A percentile compares a stretch with the other conserved stretches of the same genome.
Conservation (phyloP, 2,797 vertebrate species). For the Benthosema pterotum region DNA sequence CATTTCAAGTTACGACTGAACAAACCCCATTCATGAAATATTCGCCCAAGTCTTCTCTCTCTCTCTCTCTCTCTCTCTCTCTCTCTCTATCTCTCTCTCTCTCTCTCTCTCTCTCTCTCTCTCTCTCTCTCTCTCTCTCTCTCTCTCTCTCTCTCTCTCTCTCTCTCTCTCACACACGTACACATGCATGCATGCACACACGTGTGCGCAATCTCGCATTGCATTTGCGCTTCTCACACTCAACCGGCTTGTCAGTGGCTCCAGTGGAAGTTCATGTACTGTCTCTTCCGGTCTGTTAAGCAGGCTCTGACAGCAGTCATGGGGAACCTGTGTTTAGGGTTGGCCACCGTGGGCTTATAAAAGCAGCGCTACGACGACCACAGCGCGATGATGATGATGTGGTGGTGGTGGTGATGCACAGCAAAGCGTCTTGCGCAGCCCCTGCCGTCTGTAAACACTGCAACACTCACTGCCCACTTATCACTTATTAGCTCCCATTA, state of each 20-base stretch:
- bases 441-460: constrained; percentile 7
- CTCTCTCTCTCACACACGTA: too few relatives aligned
- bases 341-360: constrained; percentile 47
- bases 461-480: constrained; percentile 8
- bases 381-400: constrained; percentile 28
- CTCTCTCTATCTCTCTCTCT: neutral
- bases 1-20: neutral
- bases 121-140: neutral
- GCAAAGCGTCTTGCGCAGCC: constrained; percentile 15
- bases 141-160: constrained; percentile 1
- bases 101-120: neutral
- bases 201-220: too few relatives aligned
- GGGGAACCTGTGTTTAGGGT: constrained; percentile 56
- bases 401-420: neutral
- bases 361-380: constrained; percentile 41
- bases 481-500: neutral
- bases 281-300: constrained; percentile 10
- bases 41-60: too few relatives aligned
- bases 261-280: constrained; percentile 11
- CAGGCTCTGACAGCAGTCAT: constrained; percentile 34
- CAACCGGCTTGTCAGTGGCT: constrained; percentile 12
- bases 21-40: too few relatives aligned
- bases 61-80: neutral
- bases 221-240: neutral
- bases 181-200: too few relatives aligned